phyloP scores from a whole-genome alignment of 2,888 invertebrate genomes.

The Pteria penguin region DNA sequence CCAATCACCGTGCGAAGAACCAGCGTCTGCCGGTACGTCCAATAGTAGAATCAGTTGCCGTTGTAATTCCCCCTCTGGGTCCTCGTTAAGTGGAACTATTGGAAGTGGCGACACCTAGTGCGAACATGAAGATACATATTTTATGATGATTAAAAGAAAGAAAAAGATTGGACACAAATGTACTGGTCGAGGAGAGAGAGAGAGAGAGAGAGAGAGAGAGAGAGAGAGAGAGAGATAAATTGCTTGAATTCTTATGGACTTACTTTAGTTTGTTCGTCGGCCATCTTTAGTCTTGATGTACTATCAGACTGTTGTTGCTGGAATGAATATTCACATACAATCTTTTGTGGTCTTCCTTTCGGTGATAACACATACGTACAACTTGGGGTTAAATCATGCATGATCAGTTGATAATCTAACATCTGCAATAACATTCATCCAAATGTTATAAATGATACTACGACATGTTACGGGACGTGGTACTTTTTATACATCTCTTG shows the following conservation, averaged over 20 bases:
- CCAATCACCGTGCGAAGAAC: conserved; percentile 48
- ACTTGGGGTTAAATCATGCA: conserved; percentile 11
- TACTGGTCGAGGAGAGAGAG: too few species aligned
- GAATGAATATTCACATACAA: conserved; percentile 12
- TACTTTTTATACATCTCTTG: too few species aligned
- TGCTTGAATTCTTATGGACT: too few species aligned
- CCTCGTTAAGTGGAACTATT: conserved; percentile 9
- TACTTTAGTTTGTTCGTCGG: too few species aligned
- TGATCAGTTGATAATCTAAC: conserved; percentile 4
- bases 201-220: too few species aligned
- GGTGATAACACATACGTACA: conserved; percentile 12
- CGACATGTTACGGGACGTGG: too few species aligned
- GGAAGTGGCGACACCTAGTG: neutral
- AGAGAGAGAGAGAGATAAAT: too few species aligned
- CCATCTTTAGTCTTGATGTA: conserved; percentile 4
- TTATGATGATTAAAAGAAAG: too few species aligned
- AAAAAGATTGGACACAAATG: too few species aligned
- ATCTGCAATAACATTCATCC: conserved; percentile 21
- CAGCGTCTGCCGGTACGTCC: conserved; percentile 34
- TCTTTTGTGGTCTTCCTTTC: neutral
- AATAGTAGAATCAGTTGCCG: conserved; percentile 46
- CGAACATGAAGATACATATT: neutral
- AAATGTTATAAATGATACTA: too few species aligned
- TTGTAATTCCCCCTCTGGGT: conserved; percentile 38
- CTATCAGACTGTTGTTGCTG: neutral